Evolutionary conservation across 2,888 invertebrate species (phyloP), one percentile per base, ranked within the genome.

Genomic region (Xestia ashworthii): DNA sequence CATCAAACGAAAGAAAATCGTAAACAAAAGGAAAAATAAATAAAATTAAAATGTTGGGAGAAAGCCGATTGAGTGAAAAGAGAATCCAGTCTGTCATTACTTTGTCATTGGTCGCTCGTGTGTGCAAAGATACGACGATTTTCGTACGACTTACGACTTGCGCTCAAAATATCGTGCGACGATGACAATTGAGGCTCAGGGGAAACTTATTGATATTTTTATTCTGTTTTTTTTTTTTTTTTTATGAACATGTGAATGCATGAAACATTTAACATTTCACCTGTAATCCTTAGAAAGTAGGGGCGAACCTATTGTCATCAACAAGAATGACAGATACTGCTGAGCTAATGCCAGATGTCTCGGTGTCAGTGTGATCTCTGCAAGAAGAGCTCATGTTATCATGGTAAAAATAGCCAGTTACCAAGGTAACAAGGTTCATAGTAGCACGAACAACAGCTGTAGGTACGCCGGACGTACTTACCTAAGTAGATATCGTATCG

Each of bases 31-130:
- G 50, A 71, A 64, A 71, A 87, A 81, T 79, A 82, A 84, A 87
- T 83, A 84, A 84, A 85, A 88, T 88, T 85, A 75, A 79, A 88
- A 88, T 81, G 80, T 85, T 87, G 78, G 55, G 73, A 79, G 69
- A 70, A 69, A 87, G 71, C 78, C 84, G 84, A 81, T 84, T 87
- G 87, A 84, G 70, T 76, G 74, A 80, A 85, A 81, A 78, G 75
- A 69, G 79, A 78, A 78, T 76, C 66, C 74, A 78, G 81, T 72
- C 74, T 72, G 81, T 83, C 88, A 89, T 90, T 86, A 88, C 84
- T 85, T 89, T 89, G 86, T 89, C 83, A 83, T 78, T 89, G 88
- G 78, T 88, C 85, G 85, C 64, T 88, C 84, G 88, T 87, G 88
- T 90, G 89, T 89, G 85, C 81, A 87, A 83, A 87, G 83, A 88